A percentile compares a stretch with the other conserved stretches of the same genome.
These are phyloP conservation scores for Oligia fasciuncula DNA, from an alignment of 2,888 invertebrate genomes.

Conservation along the genomic window DNA sequence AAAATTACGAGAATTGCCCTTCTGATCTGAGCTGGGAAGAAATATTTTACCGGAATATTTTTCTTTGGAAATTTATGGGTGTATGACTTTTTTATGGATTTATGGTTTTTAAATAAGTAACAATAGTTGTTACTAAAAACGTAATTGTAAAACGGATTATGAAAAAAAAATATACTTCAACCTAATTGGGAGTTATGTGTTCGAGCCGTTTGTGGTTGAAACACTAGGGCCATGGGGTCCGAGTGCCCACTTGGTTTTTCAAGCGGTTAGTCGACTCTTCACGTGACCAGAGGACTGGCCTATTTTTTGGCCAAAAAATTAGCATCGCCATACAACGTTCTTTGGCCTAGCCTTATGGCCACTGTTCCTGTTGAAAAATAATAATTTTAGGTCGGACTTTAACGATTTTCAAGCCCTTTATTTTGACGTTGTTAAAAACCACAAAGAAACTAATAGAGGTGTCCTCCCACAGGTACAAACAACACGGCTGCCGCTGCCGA, in stretches of 20 bases:
- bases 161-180: too few species aligned
- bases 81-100: neutral
- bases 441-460: constrained; percentile 1
- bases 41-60: neutral
- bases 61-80: neutral
- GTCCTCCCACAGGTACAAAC: constrained; percentile 80
- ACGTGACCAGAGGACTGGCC: too few species aligned
- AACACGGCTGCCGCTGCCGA: constrained; percentile 87
- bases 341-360: too few species aligned
- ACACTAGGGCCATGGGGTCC: too few species aligned
- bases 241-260: too few species aligned
- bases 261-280: too few species aligned
- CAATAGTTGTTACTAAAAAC: neutral
- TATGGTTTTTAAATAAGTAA: neutral
- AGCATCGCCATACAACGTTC: too few species aligned
- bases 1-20: too few species aligned
- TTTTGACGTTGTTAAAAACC: neutral
- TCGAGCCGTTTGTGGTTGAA: too few species aligned
- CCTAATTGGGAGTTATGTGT: too few species aligned
- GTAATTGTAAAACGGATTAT: neutral
- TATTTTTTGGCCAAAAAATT: too few species aligned
- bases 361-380: neutral
- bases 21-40: neutral
- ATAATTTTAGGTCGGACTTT: neutral
- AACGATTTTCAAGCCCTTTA: too few species aligned